Base-by-base conservation (phyloP, 2,113 vertebrate species). In the Penelope pileata region DNA sequence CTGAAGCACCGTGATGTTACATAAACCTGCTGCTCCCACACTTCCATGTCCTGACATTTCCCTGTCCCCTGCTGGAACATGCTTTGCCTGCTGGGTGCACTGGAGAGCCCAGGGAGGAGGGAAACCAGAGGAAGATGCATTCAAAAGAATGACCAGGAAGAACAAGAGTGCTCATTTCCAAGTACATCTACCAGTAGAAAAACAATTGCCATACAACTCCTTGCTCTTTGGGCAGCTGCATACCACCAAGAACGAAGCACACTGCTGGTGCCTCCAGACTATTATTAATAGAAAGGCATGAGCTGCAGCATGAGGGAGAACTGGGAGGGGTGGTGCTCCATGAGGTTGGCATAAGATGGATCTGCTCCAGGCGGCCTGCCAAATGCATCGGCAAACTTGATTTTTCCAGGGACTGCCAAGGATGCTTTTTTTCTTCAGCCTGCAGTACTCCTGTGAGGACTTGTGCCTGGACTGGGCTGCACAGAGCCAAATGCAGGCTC, bases 221-320 rank as follows among this genome's bases (percentile, higher is more conserved):
- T 62, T 38, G 66, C 56, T 84, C 83, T 75, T 67, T 34, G 74
- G 58, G 48, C 60, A 68, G 64, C 36, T 2, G 10, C 40, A 51
- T 72, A 64, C 45, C 2, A 1, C 13, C 45, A 81, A 87, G 77
- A 94, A 93, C 77, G 93, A 92, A 94, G 86, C 70, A n/a, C 0
- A 8, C 81, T 85, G 66, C 32, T 87, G 91, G 86, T 11, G 4
- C 81, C 89, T 95, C 64, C 40, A 3, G 77, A 82, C 48, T 62
- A 93, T 87, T 95, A 92, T 82, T 93, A 94, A 91, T 53, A 92
- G 91, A 82, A 93, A 96, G 89, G 88, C 92, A 94, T 93, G 92
- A 43, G 58, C 62, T 87, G 84, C 84, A 84, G 82, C 17, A 0
- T 73, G 70, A 92, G 56, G 84, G 51, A 86, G 84, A 91, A 78